Conservation (phyloP, 2,113 vertebrate genomes). For the Chloropsis cyanopogon region DNA sequence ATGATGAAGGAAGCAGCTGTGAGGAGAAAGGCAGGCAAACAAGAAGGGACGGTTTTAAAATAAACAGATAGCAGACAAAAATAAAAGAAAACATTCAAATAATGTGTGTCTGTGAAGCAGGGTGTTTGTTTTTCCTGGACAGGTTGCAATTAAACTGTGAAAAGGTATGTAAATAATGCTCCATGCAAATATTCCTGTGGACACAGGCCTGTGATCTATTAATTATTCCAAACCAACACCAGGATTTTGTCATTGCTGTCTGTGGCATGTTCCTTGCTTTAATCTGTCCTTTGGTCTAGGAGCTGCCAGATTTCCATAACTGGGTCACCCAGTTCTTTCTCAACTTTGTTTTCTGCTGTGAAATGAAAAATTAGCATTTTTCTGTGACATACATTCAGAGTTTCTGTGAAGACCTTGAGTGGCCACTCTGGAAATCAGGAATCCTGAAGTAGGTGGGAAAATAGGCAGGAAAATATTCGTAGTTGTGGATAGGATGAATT, state of each 20-base stretch:
- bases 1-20: neutral
- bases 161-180: neutral
- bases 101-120: neutral
- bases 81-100: neutral
- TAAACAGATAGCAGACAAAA: neutral
- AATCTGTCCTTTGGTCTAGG: constrained; percentile 41
- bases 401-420: neutral
- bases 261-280: constrained; percentile 12
- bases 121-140: neutral
- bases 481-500: neutral
- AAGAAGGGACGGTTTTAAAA: neutral
- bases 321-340: constrained; percentile 30
- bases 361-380: constrained; percentile 22
- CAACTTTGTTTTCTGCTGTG: constrained; percentile 25
- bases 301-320: constrained; percentile 48
- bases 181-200: constrained; percentile 32
- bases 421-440: neutral
- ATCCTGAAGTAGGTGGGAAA: neutral
- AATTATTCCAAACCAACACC: neutral
- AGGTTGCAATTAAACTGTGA: neutral
- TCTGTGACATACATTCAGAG: neutral
- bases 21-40: neutral
- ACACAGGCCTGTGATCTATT: neutral
- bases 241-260: constrained; percentile 30
- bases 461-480: neutral